Base-by-base conservation (phyloP, 2,888 invertebrate species). In the Brachynemurus nebulosus region DNA sequence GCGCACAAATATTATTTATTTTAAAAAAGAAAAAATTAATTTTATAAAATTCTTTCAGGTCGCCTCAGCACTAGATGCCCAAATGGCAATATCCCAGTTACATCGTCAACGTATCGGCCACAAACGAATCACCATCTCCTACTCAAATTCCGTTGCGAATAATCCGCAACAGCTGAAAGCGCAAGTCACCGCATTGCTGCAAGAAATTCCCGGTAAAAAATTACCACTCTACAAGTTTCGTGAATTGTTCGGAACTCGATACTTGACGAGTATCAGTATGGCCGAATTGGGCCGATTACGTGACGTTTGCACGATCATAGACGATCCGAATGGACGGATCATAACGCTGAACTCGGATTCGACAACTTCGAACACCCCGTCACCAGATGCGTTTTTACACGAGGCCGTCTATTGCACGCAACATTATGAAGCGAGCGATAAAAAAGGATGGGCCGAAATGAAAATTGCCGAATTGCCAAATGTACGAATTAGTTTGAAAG, bases 91-190 rank as follows among this genome's bases (percentile, higher is more conserved):
- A 50, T 85, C 88, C 1, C 80, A 86, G 56, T 69, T 90, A 39
- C 90, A 91, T 62, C 76, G 86, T 45, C 78, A 80, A 46, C 83
- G 86, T 57, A 70, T 91, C 45, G 90, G 85, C 6, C 80, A 80
- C 51, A 83, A 86, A 55, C 68, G 88, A 40, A 82, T 91, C 46
- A 73, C 82, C 50, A 82, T 91, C 52, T 76, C 84, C 1, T 72
- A 83, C 47, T 77, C 74, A 17, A 74, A 78, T 45, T 65, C 63
- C 49, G 74, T 72, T 4, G 71, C 72, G 6, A 72, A 76, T 0
- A 77, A 79, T 53, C 76, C 76, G 2, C 73, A 78, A 45, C 69
- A 80, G 2, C 65, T 80, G 5, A 65, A 78, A 48, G 74, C 78
- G 1, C 78, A 86, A 54, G 78, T 86, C 2, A 70, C 84, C 1